phyloP scores from a whole-genome alignment of 2,888 invertebrate species.

The Sceliomorpha sp. region DNA sequence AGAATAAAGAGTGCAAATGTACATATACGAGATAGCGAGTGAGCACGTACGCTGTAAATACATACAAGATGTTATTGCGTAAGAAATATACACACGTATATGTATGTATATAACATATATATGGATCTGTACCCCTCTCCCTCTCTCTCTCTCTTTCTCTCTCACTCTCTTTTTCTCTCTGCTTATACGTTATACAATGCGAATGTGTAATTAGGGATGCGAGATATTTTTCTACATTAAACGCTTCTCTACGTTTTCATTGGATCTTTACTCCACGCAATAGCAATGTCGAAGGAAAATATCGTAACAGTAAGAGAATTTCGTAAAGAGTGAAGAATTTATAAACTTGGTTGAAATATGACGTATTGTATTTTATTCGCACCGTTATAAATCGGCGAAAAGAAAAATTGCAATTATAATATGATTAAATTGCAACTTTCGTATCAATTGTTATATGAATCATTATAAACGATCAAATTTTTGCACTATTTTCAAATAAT shows the following conservation, averaged over 20 bases:
- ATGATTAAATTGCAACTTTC: too few relatives aligned
- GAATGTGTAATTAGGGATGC: slow-evolving; percentile 75
- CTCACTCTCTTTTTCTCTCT: slow-evolving; percentile 28
- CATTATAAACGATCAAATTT: too few relatives aligned
- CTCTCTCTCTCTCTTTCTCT: too few relatives aligned
- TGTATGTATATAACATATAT: slow-evolving; percentile 59
- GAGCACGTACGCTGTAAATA: slow-evolving; percentile 73
- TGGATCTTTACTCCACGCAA: slow-evolving; percentile 17
- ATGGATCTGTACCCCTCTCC: slow-evolving; percentile 59
- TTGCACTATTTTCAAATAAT: slow-evolving; percentile 1
- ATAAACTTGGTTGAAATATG: too few relatives aligned
- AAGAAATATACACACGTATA: slow-evolving; percentile 39
- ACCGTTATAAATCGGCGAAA: too few relatives aligned
- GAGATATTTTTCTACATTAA: slow-evolving; percentile 42
- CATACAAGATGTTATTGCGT: slow-evolving; percentile 60
- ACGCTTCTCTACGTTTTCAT: slow-evolving; percentile 19
- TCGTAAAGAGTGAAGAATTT: not conserved
- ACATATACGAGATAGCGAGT: slow-evolving; percentile 56
- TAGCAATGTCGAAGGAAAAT: slow-evolving; percentile 4
- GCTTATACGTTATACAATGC: slow-evolving; percentile 68
- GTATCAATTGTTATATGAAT: too few relatives aligned
- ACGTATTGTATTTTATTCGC: too few relatives aligned
- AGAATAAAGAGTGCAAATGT: slow-evolving; percentile 43
- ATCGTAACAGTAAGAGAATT: not conserved
- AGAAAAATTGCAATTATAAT: too few relatives aligned